phyloP scores from a whole-genome alignment of 2,113 vertebrate species.

The Chaetops frenatus region DNA sequence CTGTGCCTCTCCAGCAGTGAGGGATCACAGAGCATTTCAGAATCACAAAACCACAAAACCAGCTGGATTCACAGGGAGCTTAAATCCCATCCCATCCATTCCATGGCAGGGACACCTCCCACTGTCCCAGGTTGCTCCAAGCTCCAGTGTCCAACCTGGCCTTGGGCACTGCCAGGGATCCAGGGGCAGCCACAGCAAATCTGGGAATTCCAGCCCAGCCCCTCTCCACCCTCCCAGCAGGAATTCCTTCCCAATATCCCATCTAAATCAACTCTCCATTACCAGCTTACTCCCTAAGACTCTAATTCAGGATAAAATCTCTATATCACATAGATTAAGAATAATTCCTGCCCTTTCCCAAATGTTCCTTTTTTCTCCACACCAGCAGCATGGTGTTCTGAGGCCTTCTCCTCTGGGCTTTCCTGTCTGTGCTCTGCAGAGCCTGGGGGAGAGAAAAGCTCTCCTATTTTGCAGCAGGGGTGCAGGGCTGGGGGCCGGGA shows the following conservation, averaged over 20 bases:
- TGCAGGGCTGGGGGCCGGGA: not conserved
- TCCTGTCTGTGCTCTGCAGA: not conserved
- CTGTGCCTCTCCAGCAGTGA: not conserved
- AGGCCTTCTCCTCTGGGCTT: not conserved
- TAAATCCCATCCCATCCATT: no score
- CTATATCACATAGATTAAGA: accelerated
- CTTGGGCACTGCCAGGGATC: not conserved
- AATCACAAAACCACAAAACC: not conserved
- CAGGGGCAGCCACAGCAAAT: not conserved
- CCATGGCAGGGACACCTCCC: not conserved
- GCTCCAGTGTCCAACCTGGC: not conserved
- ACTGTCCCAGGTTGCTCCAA: not conserved
- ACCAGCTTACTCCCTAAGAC: accelerated
- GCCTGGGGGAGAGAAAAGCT: not conserved
- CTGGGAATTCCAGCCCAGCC: not conserved
- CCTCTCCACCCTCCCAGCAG: no score
- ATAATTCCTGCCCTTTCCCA: not conserved
- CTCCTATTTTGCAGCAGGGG: accelerated
- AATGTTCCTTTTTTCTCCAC: not conserved
- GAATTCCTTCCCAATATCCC: not conserved
- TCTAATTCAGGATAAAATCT: not conserved
- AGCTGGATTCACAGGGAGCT: not conserved
- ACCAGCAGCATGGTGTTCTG: not conserved
- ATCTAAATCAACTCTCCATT: accelerated
- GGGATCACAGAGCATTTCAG: not conserved